Base-by-base conservation (phyloP, 2,888 invertebrate genomes). In the Danaus chrysippus region DNA sequence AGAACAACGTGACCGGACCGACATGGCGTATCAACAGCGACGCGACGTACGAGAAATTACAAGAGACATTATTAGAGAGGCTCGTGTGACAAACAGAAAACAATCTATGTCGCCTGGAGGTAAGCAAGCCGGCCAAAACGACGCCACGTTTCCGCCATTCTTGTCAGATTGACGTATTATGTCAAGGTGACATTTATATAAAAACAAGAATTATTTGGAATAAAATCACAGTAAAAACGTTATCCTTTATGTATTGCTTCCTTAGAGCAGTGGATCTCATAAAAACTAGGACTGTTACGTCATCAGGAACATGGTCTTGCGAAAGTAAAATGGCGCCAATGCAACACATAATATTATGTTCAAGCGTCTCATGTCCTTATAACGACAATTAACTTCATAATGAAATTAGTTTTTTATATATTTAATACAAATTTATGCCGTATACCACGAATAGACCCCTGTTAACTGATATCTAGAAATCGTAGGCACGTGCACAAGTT, bases 71-170 rank as follows among this genome's bases (percentile, higher is more conserved):
- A 86, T 91, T 73, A 81, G 91, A 71, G 89, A 90, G 69, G 84
- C 87, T 54, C 82, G 86, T 61, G 85, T 90, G 63, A 79, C 83
- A 64, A 85, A 81, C 78, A 86, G 87, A 79, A 84, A 86, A 71
- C 84, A 86, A 71, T 85, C 88, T 67, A 81, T 87, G 77, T 91
- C 91, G 69, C 88, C 91, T 76, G 89, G 87, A 86, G 90, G 91
- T 91, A 81, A 86, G 87, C 76, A 76, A 70, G 69, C 69, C 70
- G 70, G 70, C 63, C 65, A 63, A 68, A 70, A 83, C 84, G 90
- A 91, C 90, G 91, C 90, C 91, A 91, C 91, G 91, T 90, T 91
- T 89, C 86, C 86, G 89, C 90, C 90, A 89, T 87, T 82, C 85
- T 84, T 91, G 91, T 91, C 91, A 91, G 80, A 81, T 83, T 91